Evolutionary conservation across 2,113 vertebrate species (phyloP).

Genomic region (Mirounga angustirostris): DNA sequence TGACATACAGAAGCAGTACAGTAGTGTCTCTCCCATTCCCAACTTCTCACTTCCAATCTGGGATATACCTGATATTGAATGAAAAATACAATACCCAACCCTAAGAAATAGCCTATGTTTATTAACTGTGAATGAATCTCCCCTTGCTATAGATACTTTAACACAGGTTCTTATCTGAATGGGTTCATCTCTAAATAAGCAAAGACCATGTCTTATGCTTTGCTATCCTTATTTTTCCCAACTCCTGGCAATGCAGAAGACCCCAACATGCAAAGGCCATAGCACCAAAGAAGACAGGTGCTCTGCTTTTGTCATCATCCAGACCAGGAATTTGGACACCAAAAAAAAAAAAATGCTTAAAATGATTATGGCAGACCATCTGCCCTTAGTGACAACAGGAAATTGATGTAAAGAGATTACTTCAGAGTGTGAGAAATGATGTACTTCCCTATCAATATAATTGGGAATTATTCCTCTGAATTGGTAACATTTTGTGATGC

Average conservation of each 20-base stretch:
- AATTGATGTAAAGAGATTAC: background rate
- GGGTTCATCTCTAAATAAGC: background rate
- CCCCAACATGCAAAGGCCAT: background rate
- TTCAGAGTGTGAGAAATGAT: slow-evolving; percentile 24
- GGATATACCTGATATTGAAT: background rate
- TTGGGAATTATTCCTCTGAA: background rate
- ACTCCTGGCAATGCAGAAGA: background rate
- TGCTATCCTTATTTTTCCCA: background rate
- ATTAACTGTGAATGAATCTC: background rate
- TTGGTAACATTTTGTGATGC: background rate
- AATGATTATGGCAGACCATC: background rate
- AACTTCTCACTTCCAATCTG: background rate
- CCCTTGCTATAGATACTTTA: background rate
- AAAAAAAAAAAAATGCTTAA: background rate
- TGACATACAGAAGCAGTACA: background rate
- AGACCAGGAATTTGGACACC: background rate
- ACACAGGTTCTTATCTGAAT: background rate
- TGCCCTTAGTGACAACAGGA: background rate
- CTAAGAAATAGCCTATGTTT: background rate
- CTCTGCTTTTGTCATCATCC: background rate
- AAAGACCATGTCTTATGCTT: background rate
- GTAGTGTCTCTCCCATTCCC: background rate
- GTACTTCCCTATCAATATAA: background rate
- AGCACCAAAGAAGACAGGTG: background rate
- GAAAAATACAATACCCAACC: background rate